Conservation (phyloP, 2,797 vertebrate species). For the Spinus pinus region DNA sequence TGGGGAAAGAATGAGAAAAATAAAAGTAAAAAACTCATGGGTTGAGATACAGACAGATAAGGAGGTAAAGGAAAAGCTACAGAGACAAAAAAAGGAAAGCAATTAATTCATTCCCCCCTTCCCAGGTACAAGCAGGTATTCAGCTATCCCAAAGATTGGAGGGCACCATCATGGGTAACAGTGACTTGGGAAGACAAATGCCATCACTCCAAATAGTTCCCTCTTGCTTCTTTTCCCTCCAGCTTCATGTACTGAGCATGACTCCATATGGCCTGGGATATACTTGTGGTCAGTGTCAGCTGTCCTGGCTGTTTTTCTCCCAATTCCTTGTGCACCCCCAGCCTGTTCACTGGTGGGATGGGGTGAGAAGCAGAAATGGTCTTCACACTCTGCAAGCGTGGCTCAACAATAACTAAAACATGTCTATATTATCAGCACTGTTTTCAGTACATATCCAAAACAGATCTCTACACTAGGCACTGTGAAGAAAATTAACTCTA, state of each 20-base stretch:
- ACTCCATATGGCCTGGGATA: not conserved
- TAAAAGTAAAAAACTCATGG: not conserved
- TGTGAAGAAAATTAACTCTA: not conserved
- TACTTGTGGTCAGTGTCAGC: not conserved
- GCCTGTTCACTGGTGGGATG: not conserved
- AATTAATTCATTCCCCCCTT: accelerated
- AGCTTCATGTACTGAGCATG: not conserved
- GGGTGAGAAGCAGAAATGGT: not conserved
- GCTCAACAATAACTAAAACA: not conserved
- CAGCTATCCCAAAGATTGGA: not conserved
- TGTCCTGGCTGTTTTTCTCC: not conserved
- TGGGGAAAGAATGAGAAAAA: not conserved
- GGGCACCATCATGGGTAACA: accelerated
- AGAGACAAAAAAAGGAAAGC: not conserved
- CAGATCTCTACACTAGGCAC: too few species aligned
- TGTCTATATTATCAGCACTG: not conserved
- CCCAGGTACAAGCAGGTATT: not conserved
- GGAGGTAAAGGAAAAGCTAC: not conserved
- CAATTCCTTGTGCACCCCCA: not conserved
- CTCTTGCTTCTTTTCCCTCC: not conserved
- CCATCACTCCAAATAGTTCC: not conserved
- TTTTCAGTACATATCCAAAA: not conserved
- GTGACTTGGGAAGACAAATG: not conserved
- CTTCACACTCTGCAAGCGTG: not conserved
- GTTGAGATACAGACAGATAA: not conserved